Percentiles rank a stretch among this genome's conserved stretches.
These are phyloP conservation scores for Gallinago jamesoni DNA, from an alignment of 2,113 vertebrate species.

Conservation along the genomic window DNA sequence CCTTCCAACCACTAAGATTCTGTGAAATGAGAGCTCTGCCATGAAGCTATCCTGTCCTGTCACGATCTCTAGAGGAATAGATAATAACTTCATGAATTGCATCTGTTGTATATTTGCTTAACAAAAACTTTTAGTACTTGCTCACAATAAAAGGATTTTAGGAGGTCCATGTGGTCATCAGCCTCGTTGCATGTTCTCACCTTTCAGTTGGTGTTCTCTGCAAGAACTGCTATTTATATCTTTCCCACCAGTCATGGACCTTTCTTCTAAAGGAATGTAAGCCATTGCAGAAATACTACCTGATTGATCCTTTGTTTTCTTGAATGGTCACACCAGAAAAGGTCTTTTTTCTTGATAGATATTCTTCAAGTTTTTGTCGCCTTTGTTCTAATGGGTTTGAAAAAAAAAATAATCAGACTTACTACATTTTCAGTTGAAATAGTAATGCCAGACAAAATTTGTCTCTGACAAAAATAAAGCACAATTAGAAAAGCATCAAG, in stretches of 20 bases:
- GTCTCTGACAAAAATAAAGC: neutral
- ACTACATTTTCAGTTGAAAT: neutral
- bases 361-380: conserved; percentile 68
- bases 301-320: neutral
- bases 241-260: neutral
- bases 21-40: neutral
- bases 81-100: neutral
- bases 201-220: neutral
- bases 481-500: neutral
- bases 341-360: conserved; percentile 60
- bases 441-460: neutral
- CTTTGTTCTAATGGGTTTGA: conserved; percentile 67
- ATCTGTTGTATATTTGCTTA: neutral
- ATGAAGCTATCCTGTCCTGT: neutral
- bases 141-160: neutral
- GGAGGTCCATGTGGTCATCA: neutral
- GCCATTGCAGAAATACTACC: conserved; percentile 42
- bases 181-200: neutral
- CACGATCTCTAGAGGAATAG: neutral
- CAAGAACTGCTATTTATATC: neutral
- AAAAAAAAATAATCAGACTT: neutral
- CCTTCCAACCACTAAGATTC: too few species aligned
- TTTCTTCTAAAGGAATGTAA: neutral
- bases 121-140: neutral
- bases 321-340: conserved; percentile 15